Base-by-base conservation (phyloP, 1,140 invertebrate species). In the Drusus annulatus region DNA sequence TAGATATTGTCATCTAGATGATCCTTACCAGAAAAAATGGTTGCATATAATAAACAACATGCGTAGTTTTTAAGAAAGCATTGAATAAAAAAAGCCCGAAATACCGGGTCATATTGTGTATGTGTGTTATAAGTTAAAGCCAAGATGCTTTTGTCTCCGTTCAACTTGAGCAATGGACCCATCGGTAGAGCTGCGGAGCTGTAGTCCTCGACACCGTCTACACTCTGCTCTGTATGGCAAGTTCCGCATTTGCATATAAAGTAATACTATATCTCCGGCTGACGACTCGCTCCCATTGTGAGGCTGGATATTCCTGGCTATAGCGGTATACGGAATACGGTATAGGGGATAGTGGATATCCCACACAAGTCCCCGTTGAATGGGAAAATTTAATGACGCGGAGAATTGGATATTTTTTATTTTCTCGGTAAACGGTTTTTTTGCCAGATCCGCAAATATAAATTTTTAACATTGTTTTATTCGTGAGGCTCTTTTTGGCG, bases 161-260 rank as follows among this genome's bases (percentile, higher is more conserved):
- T 56, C 56, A 23, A 13, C 16, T 19, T 17, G 56, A 60, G 23
- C 17, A 60, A 60, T 60, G 56, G 56, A 60, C 23, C 17, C 56
- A 60, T 60, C n/a, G 36, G 8, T 10, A 45, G 36, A 45, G 36
- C 36, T 10, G 36, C 8, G 36, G 13, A 45, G 36, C 36, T 45
- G 36, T 45, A 45, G 8, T 45, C 8, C 10, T 45, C 36, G 10
- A 45, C 13, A 45, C 36, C 10, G 54, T 21, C 54, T 21, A 56
- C 13, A 19, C 54, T 56, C 54, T 10, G 6, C 54, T 56, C 21
- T 45, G 36, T 45, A 45, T 13, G 36, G 36, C 36, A 45, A 45
- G 36, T 45, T 7, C 36, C 62, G 25, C 62, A 65, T 65, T 65
- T 65, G 62, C 62, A 65, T 65, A 65, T 65, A 65, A 65, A 65